Evolutionary conservation across 2,113 vertebrate species (phyloP), one percentile per base, ranked within the genome.

Genomic region (Catharus fuscescens): DNA sequence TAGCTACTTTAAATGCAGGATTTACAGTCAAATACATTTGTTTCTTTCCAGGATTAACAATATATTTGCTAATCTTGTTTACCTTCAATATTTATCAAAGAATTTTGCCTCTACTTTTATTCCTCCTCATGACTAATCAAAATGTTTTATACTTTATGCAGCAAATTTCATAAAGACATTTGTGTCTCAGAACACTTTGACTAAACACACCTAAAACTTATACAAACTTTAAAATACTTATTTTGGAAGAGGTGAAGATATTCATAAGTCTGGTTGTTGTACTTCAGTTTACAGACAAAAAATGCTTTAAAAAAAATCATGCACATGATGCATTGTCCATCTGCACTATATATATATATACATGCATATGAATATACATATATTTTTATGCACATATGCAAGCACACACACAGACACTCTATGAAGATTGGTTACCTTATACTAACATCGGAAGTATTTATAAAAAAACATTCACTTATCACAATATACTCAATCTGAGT

Each of bases 281-380:
- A 70, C 88, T 94, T 61, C 62, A 93, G 80, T 79, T 96, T 93
- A 93, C 56, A 97, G 94, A 96, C 79, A 74, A 96, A 56, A 89
- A 96, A 28, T 80, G 40, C 29, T 61, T 93, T 95, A 86, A 62
- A 90, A 94, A 60, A 90, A 76, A 76, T 83, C 78, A 81, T 83
- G 18, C 21, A 73, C 44, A 93, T 72, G 65, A 92, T 69, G 61
- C 92, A 78, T 89, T 91, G 76, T 61, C 64, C 44, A 80, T 93
- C 21, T 72, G 77, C 61, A 92, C 21, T 2, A 34, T n/a, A 11
- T 26, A 31, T n/a, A 52, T 31, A 17, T 29, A 29, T n/a, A 36
- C 26, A 28, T 44, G 32, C 15, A 10, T 2, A 44, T 21, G 6
- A 8, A 73, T 28, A 36, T 59, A 21, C 5, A 17, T 42, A 6